These are phyloP conservation scores for Atractosteus spatula DNA, from an alignment of 2,113 vertebrate species.

Conservation along the genomic window DNA sequence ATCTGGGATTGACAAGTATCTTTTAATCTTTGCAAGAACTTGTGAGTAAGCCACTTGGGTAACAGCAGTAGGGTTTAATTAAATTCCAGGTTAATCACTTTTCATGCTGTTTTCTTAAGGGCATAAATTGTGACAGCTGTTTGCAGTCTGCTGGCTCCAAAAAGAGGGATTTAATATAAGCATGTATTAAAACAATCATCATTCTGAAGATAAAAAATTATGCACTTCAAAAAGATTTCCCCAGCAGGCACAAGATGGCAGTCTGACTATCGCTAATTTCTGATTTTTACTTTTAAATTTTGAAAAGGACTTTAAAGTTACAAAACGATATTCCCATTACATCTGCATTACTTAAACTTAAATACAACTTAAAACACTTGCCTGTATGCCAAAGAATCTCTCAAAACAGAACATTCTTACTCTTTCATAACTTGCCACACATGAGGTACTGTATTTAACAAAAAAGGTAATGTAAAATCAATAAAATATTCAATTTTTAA, in stretches of 20 bases:
- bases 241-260: background rate
- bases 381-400: background rate
- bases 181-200: background rate
- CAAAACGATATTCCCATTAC: background rate
- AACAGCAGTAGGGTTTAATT: constrained; percentile 9
- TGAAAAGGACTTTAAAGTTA: background rate
- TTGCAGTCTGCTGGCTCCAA: background rate
- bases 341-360: background rate
- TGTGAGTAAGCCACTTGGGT: constrained; percentile 8
- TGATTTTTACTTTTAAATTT: background rate
- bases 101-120: constrained; percentile 11
- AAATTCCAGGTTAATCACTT: constrained; percentile 12
- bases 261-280: background rate
- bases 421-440: too few species aligned
- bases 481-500: too few species aligned
- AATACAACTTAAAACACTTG: background rate
- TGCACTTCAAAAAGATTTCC: background rate
- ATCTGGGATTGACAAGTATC: constrained; percentile 3
- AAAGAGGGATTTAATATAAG: background rate
- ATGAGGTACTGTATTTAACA: too few species aligned
- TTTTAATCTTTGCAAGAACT: constrained; percentile 5
- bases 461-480: too few species aligned
- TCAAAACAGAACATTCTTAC: too few species aligned
- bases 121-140: constrained; percentile 7
- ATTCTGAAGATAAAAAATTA: background rate